Evolutionary conservation across 2,888 invertebrate genomes (phyloP), one percentile per base, ranked within the genome.

Genomic region (Thelaira solivaga): DNA sequence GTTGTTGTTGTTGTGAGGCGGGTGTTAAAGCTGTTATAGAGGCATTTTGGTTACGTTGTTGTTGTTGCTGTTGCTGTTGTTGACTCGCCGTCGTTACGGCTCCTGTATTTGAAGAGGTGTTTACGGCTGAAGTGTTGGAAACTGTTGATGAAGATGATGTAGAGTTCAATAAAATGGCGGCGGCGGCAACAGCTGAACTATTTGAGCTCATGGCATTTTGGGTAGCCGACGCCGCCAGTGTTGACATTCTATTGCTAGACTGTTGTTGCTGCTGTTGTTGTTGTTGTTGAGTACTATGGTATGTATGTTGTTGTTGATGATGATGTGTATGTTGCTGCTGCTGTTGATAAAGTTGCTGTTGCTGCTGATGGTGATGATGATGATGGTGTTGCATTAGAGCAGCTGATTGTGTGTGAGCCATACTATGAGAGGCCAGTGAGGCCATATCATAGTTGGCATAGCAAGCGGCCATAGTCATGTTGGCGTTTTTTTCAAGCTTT

Each of bases 391-490:
- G 82, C 79, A 77, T 78, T 5, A 80, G 59, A 4, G 80, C 81
- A 36, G 85, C 82, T 34, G 86, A 83, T 49, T 78, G 78, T 65
- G 75, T 74, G 29, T 69, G 78, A 61, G 78, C 74, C 86, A 88
- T 84, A 81, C 84, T 84, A 80, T 88, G 88, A 80, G 88, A 84
- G 55, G 78, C 78, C 77, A 89, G 81, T 49, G 88, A 83, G 72
- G 88, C 85, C 86, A 89, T 85, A 83, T 89, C 88, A 81, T 89
- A 89, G 81, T 86, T 89, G 72, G 89, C 86, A 83, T 88, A 89
- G 74, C 89, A 89, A 65, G 89, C 88, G 72, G 89, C 88, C 89
- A 89, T 89, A 81, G 89, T 88, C 89, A 89, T 88, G 72, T 73
- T 82, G 77, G 4, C 31, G 26, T 20, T 11, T 62, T 36, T 39